phyloP scores from a whole-genome alignment of 2,113 vertebrate species.

The Galemys pyrenaicus region DNA sequence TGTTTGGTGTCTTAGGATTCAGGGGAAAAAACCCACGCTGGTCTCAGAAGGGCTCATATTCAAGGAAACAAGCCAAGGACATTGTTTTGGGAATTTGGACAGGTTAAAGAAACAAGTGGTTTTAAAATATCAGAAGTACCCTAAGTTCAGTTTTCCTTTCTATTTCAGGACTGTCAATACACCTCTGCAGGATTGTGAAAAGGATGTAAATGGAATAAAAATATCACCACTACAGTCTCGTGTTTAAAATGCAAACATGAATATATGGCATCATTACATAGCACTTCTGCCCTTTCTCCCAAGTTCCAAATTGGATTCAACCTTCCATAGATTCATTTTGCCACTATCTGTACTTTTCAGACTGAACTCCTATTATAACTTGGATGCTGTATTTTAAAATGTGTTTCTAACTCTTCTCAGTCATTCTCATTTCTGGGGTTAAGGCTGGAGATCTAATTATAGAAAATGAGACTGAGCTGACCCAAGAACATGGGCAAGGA shows the following conservation, averaged over 20 bases:
- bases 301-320: neutral
- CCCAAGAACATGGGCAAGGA: neutral
- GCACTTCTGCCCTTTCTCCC: neutral
- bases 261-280: neutral
- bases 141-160: neutral
- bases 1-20: neutral
- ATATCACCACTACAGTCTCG: neutral
- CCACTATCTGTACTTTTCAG: constrained; percentile 16
- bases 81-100: neutral
- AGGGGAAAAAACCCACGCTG: neutral
- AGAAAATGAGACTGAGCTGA: neutral
- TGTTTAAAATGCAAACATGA: neutral
- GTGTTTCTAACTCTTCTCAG: neutral
- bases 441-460: neutral
- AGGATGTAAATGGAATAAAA: neutral
- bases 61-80: neutral
- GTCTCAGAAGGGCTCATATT: neutral
- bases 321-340: neutral
- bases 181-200: neutral
- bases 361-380: neutral
- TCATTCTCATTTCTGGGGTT: neutral
- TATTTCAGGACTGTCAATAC: neutral
- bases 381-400: constrained; percentile 31
- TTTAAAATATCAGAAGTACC: constrained; percentile 27
- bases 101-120: neutral